Percentiles rank a stretch among this genome's conserved stretches.
Conservation (phyloP, 2,113 vertebrate genomes). For the Megalops atlanticus region DNA sequence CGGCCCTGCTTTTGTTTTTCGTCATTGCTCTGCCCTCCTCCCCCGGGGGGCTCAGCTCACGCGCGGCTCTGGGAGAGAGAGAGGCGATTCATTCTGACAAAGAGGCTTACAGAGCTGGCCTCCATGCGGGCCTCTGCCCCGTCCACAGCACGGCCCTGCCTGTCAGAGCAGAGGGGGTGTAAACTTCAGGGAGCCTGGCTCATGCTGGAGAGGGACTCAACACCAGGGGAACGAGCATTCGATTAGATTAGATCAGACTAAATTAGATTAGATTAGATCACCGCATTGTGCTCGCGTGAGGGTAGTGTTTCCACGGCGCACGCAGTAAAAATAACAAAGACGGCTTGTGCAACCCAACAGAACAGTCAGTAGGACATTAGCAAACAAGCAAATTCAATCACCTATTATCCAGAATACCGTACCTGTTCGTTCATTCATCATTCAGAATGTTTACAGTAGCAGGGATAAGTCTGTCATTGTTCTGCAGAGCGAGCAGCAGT, state of each 20-base stretch:
- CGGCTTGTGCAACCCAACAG: background rate
- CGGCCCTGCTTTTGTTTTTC: background rate
- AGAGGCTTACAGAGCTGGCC: background rate
- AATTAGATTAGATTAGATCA: background rate
- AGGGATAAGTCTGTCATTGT: too few species aligned
- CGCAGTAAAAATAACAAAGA: too few species aligned
- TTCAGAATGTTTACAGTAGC: too few species aligned
- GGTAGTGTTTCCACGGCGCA: background rate
- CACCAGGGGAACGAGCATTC: background rate
- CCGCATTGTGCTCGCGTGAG: background rate
- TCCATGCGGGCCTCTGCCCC: background rate
- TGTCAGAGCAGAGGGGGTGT: too few species aligned
- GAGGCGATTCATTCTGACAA: background rate
- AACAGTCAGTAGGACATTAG: background rate
- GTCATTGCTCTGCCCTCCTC: background rate
- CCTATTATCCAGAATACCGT: too few species aligned
- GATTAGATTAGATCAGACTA: background rate
- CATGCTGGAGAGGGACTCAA: background rate
- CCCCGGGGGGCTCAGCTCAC: background rate
- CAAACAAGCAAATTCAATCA: too few species aligned
- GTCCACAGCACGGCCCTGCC: background rate
- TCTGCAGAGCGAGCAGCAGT: too few species aligned
- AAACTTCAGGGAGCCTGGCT: too few species aligned
- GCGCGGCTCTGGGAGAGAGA: background rate
- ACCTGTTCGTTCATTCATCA: too few species aligned